These are phyloP conservation scores for Melanostoma mellinum DNA, from an alignment of 2,888 invertebrate genomes.

Conservation along the genomic window DNA sequence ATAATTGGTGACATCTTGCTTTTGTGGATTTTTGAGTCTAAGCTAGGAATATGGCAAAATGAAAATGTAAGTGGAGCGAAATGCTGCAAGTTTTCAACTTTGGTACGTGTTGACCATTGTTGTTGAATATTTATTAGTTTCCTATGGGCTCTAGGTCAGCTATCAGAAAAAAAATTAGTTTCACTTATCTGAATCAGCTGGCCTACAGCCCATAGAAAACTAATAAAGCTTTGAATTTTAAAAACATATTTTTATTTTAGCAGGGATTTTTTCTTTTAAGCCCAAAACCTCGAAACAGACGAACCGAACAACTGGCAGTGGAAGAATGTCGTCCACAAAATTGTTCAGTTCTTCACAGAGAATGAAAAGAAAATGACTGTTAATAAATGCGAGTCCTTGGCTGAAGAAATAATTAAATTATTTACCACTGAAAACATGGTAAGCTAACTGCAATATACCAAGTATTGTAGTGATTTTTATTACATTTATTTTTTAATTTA, in stretches of 20 bases:
- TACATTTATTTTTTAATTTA: too few species aligned
- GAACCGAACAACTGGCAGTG: constrained; percentile 1
- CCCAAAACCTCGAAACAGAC: not conserved
- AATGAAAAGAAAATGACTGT: constrained; percentile 3
- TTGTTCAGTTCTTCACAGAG: not conserved
- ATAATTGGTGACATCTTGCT: too few species aligned
- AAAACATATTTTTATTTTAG: not conserved
- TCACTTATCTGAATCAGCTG: too few species aligned
- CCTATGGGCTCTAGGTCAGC: too few species aligned
- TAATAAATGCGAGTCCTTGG: not conserved
- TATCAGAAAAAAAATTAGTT: too few species aligned
- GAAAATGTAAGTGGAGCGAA: too few species aligned
- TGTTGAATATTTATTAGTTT: too few species aligned
- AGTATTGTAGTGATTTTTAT: not conserved
- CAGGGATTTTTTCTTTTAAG: not conserved
- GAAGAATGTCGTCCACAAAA: constrained; percentile 4
- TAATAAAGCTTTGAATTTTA: not conserved
- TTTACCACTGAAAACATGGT: not conserved
- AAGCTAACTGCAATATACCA: not conserved
- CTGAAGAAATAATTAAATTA: not conserved
- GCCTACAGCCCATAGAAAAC: too few species aligned
- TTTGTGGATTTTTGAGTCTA: too few species aligned
- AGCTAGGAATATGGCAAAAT: too few species aligned
- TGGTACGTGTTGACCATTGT: too few species aligned
- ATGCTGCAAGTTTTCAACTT: too few species aligned